These are phyloP conservation scores for Pogonognathellus flavescens DNA, from an alignment of 1,140 invertebrate species.

Conservation along the genomic window DNA sequence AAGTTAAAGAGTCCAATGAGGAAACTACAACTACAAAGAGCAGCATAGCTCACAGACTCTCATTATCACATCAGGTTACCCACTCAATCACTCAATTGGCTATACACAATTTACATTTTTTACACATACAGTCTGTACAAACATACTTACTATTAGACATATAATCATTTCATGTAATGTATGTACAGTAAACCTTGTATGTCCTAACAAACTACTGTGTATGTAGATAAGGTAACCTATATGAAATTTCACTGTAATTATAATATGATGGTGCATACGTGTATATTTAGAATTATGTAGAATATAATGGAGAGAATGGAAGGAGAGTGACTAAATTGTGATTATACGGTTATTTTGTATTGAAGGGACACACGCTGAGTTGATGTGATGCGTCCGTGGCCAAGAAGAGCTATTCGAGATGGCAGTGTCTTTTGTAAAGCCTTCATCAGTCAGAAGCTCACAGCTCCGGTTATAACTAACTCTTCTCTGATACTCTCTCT, in stretches of 20 bases:
- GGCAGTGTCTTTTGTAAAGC: background rate
- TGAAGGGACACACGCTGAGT: background rate
- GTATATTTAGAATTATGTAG: no score
- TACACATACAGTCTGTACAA: no score
- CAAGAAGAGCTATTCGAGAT: background rate
- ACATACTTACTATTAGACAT: no score
- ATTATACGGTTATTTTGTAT: background rate
- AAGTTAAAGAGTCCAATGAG: background rate
- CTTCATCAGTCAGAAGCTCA: background rate
- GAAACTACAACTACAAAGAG: background rate
- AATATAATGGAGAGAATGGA: background rate
- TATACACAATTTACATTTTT: background rate
- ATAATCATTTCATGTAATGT: background rate
- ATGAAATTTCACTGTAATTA: background rate
- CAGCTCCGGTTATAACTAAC: no score
- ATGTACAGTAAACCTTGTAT: background rate
- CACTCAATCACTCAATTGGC: background rate
- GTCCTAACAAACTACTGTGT: background rate
- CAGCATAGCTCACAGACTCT: background rate
- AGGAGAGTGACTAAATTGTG: conserved; percentile 9
- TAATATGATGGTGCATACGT: background rate
- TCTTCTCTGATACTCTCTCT: no score
- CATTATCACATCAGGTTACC: background rate
- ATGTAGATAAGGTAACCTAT: background rate
- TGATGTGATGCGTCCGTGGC: conserved; percentile 1